Evolutionary conservation across 2,888 invertebrate species (phyloP), one percentile per base, ranked within the genome.

Genomic region (Congeria kusceri): DNA sequence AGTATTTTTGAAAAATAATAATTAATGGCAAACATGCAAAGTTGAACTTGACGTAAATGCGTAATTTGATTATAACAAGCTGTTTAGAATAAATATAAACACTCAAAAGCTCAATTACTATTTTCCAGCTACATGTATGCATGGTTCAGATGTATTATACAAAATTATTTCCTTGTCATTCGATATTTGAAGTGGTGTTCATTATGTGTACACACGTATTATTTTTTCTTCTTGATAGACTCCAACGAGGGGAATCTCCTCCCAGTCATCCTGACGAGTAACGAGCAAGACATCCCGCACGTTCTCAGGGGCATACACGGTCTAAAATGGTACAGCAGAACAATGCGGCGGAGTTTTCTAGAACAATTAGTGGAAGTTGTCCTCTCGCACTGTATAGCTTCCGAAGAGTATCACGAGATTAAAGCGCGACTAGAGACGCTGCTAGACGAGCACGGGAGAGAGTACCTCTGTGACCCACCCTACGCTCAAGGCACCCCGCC

Each of bases 251-350:
- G 80, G 5, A 57, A 70, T 18, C 28, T 80, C 7, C 28, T 80
- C 9, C 80, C 80, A 11, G 58, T 80, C 23, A 44, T 64, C 7
- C 65, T 80, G 20, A 80, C 75, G 0, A 62, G 64, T 23, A 65
- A 72, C 11, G 44, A 64, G 29, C 53, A 72, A 2, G 61, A 64
- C 25, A 59, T 80, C 18, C 80, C 80, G 1, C 47, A 67, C n/a
- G 76, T 80, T 3, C 72, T 80, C 1, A 61, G 39, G n/a, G 80
- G 80, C 20, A 67, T 80, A 5, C 53, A 71, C 7, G 80, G 80
- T 0, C 64, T 80, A 1, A 47, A 57, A 23, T 80, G 80, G 80
- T 59, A 49, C 49, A 68, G 47, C 13, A 58, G 53, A 32, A 20
- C 46, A 20, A 25, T 64, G 3, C 47, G 80, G 25, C 20, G 29